Percentiles rank a stretch among this genome's conserved stretches.
Conservation (phyloP, 2,888 invertebrate species). For the Scaptomyza parva region DNA sequence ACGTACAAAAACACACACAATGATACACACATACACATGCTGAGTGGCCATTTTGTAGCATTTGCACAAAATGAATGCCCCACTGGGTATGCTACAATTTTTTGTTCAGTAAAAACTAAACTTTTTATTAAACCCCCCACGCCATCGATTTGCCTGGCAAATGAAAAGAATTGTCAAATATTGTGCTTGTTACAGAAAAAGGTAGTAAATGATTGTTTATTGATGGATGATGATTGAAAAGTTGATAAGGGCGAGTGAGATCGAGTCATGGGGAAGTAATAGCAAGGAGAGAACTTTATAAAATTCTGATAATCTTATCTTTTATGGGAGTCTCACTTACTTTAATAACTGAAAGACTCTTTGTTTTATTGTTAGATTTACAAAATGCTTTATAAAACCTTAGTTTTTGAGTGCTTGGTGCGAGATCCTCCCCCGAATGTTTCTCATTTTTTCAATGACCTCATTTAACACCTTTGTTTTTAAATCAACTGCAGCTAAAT, state of each 20-base stretch:
- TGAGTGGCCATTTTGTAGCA: conserved; percentile 29
- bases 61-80: conserved; percentile 20
- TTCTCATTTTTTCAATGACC: background rate
- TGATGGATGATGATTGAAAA: background rate
- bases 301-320: too few relatives aligned
- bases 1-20: too few relatives aligned
- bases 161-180: conserved; percentile 18
- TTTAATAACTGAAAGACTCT: too few relatives aligned
- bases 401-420: too few relatives aligned
- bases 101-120: background rate
- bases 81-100: conserved; percentile 6
- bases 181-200: background rate
- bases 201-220: background rate
- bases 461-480: conserved; percentile 8
- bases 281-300: too few relatives aligned
- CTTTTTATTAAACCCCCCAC: background rate
- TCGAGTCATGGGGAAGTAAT: background rate
- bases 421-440: too few relatives aligned
- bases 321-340: too few relatives aligned
- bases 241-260: background rate
- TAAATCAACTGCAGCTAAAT: background rate
- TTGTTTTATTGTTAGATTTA: too few relatives aligned
- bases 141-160: conserved; percentile 1
- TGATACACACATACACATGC: conserved; percentile 13
- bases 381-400: too few relatives aligned